These are phyloP conservation scores for Girardinichthys multiradiatus DNA, from an alignment of 2,113 vertebrate genomes.

Conservation along the genomic window DNA sequence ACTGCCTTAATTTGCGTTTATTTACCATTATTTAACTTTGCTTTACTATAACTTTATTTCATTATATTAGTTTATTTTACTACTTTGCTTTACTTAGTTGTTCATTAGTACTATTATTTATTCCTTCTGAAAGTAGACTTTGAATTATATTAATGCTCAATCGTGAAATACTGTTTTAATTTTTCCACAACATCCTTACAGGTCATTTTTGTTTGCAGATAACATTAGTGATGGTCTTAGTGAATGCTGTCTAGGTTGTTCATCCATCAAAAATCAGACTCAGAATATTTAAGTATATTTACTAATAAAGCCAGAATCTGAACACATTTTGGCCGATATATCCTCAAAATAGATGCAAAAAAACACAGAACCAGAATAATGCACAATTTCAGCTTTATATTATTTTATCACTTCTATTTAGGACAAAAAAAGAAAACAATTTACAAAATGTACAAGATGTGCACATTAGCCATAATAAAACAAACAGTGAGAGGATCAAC, in stretches of 20 bases:
- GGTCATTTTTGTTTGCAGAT: neutral
- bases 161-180: neutral
- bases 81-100: neutral
- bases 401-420: conserved; percentile 74
- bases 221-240: neutral
- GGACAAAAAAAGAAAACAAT: conserved; percentile 59
- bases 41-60: too few relatives aligned
- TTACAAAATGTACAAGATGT: conserved; percentile 83
- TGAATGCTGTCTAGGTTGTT: neutral
- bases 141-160: neutral
- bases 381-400: conserved; percentile 76
- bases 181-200: neutral
- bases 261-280: neutral
- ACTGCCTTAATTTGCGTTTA: too few relatives aligned
- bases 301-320: neutral
- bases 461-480: conserved; percentile 73
- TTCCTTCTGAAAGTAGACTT: neutral
- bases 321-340: neutral
- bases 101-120: neutral
- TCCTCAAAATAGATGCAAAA: conserved; percentile 14
- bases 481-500: conserved; percentile 65
- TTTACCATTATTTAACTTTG: too few relatives aligned
- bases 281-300: neutral
- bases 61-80: neutral
- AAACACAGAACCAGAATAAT: conserved; percentile 46